Evolutionary conservation across 2,888 invertebrate genomes (phyloP), one percentile per base, ranked within the genome.

Genomic region (Acleris laterana): DNA sequence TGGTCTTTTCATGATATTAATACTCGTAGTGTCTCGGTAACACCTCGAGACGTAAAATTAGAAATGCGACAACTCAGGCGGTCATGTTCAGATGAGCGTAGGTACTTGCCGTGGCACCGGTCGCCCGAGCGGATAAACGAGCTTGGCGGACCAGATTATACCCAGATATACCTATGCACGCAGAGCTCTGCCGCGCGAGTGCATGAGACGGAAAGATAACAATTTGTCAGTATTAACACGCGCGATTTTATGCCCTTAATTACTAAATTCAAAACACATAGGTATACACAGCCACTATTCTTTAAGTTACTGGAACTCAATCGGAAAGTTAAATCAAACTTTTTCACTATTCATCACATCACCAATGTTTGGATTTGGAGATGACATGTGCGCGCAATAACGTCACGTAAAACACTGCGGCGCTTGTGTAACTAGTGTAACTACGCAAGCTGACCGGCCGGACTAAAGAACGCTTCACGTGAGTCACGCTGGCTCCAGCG

Each of bases 351-450:
- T 63, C 62, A 63, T 53, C 51, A 57, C 62, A 63, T 53, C 51
- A 57, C 38, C 32, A 9, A 32, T 57, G 32, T 44, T 48, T 38
- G 48, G 61, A 51, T 66, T 51, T 53, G 22, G 32, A 56, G 42
- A 56, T 55, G 63, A 55, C 70, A 60, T 71, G 76, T 74, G 74
- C 68, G 70, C 82, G 72, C 75, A 70, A 72, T 76, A 77, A 74
- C 78, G 81, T 78, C 84, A 80, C 77, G 74, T 73, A 71, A 68
- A 70, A 68, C 71, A 83, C 83, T 82, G 80, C 70, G 73, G 70
- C 71, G 63, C 68, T 61, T 61, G 68, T 63, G 62, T 42, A 63
- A 59, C 46, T 63, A 52, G 68, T 63, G 62, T 42, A 63, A 59
- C 46, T 63, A 52, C 60, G 60, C 38, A 52, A 46, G 51, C 46